A percentile compares a stretch with the other conserved stretches of the same genome.
Conservation (phyloP, 2,888 invertebrate genomes). For the Macrophya annulata region DNA sequence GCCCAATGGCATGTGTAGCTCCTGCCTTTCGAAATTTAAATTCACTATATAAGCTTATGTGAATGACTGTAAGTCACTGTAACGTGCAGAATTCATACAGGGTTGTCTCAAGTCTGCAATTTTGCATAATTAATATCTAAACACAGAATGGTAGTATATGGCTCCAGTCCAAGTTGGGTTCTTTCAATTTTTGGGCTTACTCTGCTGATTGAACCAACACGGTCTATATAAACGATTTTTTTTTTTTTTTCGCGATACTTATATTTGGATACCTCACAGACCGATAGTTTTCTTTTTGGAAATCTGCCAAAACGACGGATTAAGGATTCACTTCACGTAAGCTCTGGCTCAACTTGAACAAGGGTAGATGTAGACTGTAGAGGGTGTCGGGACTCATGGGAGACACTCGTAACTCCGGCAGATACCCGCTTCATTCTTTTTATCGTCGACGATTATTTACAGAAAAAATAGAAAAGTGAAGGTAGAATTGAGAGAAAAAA, state of each 20-base stretch:
- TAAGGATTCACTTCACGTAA: neutral
- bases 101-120: too few relatives aligned
- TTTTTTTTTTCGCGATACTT: neutral
- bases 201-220: neutral
- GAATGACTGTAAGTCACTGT: neutral
- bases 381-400: neutral
- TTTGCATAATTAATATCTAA: neutral
- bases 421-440: neutral
- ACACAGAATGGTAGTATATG: neutral
- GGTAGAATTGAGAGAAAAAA: too few relatives aligned
- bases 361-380: neutral
- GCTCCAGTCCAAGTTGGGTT: neutral
- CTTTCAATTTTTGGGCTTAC: neutral
- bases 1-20: neutral
- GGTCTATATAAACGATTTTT: neutral
- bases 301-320: slow-evolving; percentile 2
- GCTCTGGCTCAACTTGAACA: neutral
- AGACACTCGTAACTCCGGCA: neutral
- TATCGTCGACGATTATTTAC: neutral
- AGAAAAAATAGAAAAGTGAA: neutral
- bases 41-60: neutral
- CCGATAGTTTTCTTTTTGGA: neutral
- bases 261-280: neutral
- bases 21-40: slow-evolving; percentile 22
- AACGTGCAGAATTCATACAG: neutral